phyloP scores from a whole-genome alignment of 2,888 invertebrate genomes.

The Anagyrus pseudococci region DNA sequence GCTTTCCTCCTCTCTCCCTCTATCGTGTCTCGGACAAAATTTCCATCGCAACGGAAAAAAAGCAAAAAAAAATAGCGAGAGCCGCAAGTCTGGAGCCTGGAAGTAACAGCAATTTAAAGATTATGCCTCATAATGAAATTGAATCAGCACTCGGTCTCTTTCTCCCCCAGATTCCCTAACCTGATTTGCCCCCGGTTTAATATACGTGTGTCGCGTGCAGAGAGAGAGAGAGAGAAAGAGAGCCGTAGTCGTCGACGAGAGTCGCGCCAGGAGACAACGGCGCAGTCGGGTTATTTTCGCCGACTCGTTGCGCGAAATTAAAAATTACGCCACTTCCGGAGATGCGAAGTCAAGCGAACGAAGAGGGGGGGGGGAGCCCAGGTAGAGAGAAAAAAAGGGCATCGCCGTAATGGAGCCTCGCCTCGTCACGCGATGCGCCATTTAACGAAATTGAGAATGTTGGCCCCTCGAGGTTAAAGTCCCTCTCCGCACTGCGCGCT shows the following conservation, averaged over 20 bases:
- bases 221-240: no score
- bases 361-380: not conserved
- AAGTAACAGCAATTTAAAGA: not conserved
- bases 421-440: constrained; percentile 42
- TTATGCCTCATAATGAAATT: constrained; percentile 14
- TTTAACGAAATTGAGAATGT: constrained; percentile 40
- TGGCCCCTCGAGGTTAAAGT: constrained; percentile 12
- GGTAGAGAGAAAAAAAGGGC: constrained; percentile 1
- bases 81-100: no score
- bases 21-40: no score
- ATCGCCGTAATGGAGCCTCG: constrained; percentile 35
- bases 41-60: no score
- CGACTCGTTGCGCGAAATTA: constrained; percentile 17
- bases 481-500: not conserved
- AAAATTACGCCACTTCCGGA: constrained; percentile 35
- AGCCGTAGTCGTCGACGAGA: no score
- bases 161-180: constrained; percentile 7
- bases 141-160: not conserved
- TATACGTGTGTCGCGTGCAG: no score
- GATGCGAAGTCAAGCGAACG: not conserved
- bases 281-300: constrained; percentile 14
- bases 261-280: no score
- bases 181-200: no score
- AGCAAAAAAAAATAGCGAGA: no score
- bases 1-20: no score